Conservation (phyloP, 2,888 invertebrate genomes). For the Marronus borbonicus region DNA sequence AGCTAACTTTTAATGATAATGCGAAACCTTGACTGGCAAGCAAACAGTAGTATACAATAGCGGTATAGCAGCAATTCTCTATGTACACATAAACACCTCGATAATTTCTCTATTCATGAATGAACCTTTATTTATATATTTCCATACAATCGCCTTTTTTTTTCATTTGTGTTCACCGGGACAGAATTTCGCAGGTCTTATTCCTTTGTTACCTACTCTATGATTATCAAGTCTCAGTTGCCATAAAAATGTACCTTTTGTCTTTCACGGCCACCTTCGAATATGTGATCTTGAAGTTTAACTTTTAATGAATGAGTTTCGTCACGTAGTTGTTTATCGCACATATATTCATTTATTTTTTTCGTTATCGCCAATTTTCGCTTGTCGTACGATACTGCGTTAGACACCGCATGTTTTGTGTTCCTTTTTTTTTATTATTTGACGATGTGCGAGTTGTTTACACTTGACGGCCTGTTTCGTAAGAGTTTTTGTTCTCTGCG, state of each 20-base stretch:
- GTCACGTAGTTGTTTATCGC: conserved; percentile 21
- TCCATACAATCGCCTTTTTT: conserved; percentile 26
- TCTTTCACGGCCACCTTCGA: conserved; percentile 14
- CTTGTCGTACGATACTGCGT: no score
- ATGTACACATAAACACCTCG: neutral
- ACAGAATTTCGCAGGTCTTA: neutral
- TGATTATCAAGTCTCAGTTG: conserved; percentile 7
- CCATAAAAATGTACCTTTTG: conserved; percentile 1
- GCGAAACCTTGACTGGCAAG: conserved; percentile 31
- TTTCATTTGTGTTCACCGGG: neutral
- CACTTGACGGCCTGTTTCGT: no score
- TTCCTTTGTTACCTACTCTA: neutral
- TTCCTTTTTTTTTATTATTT: no score
- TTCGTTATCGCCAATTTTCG: conserved; percentile 14
- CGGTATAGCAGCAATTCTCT: neutral
- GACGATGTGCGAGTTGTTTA: no score
- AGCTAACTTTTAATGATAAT: conserved; percentile 29
- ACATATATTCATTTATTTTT: conserved; percentile 5
- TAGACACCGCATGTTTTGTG: no score
- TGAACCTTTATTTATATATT: conserved; percentile 30
- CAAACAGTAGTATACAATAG: neutral
- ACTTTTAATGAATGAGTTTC: conserved; percentile 28
- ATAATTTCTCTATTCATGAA: conserved; percentile 27
- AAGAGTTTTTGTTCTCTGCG: no score
- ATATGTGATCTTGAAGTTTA: conserved; percentile 4